These are phyloP conservation scores for Mohoua ochrocephala DNA, from an alignment of 2,113 vertebrate genomes.

Conservation along the genomic window DNA sequence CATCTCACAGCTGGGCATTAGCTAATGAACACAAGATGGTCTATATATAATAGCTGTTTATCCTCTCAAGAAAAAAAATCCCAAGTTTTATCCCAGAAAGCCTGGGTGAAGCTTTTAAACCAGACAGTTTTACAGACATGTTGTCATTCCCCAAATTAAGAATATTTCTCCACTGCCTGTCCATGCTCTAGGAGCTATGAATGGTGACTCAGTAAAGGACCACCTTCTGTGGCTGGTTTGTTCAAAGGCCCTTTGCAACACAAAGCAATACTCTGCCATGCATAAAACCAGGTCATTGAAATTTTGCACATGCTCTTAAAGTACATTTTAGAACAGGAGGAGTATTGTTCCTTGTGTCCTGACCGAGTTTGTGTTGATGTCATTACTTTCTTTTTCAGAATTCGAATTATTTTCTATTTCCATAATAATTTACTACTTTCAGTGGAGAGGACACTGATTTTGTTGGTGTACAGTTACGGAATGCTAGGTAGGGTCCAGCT, in stretches of 20 bases:
- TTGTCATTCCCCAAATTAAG: constrained; percentile 15
- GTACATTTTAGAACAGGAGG: background rate
- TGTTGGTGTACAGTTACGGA: background rate
- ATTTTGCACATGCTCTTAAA: background rate
- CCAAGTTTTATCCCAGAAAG: background rate
- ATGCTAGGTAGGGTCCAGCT: background rate
- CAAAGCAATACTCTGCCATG: background rate
- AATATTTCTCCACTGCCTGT: background rate
- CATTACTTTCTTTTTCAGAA: background rate
- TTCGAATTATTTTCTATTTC: background rate
- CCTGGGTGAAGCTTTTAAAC: background rate
- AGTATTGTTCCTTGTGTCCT: background rate
- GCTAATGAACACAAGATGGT: constrained; percentile 4
- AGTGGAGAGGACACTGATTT: background rate
- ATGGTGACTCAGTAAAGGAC: background rate
- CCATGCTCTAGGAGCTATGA: background rate
- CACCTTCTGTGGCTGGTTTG: background rate
- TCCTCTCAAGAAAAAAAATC: background rate
- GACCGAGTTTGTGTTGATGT: background rate
- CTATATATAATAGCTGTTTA: background rate
- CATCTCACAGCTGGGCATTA: constrained; percentile 25
- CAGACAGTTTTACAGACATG: constrained; percentile 35
- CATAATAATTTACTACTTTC: background rate
- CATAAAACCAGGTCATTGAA: background rate
- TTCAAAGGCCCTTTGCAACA: background rate